These are phyloP conservation scores for Halcyon badia DNA, from an alignment of 2,797 vertebrate genomes.

Conservation along the genomic window DNA sequence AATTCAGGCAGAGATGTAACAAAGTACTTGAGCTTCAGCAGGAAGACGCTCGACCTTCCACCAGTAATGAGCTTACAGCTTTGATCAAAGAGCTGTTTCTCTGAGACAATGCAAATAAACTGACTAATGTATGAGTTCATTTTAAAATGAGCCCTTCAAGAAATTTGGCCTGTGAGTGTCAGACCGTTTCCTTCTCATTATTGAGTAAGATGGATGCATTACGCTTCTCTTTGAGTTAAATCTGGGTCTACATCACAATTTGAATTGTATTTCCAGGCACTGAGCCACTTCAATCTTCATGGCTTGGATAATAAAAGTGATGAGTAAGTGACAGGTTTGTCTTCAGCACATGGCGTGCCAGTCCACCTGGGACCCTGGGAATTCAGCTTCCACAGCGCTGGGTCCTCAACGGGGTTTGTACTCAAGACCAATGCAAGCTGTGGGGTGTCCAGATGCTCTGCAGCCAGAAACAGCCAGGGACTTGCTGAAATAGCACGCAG, in stretches of 20 bases:
- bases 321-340: slow-evolving; percentile 13
- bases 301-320: not conserved
- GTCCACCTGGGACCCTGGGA: not conserved
- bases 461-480: not conserved
- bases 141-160: slow-evolving; percentile 10
- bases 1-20: not conserved
- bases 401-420: not conserved
- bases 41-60: not conserved
- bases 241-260: not conserved
- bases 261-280: slow-evolving; percentile 19
- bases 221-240: slow-evolving; percentile 7
- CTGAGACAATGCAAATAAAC: slow-evolving; percentile 9
- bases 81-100: not conserved
- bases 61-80: not conserved
- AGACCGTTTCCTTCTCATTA: not conserved
- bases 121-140: not conserved
- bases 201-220: not conserved
- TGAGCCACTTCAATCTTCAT: not conserved
- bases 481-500: not conserved
- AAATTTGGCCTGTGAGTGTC: slow-evolving; percentile 1
- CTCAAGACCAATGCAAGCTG: not conserved
- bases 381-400: not conserved
- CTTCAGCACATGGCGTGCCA: not conserved
- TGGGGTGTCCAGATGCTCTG: not conserved
- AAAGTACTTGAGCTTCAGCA: not conserved